Evolutionary conservation across 2,888 invertebrate genomes (phyloP), one percentile per base, ranked within the genome.

Genomic region (Apodemia duryi): DNA sequence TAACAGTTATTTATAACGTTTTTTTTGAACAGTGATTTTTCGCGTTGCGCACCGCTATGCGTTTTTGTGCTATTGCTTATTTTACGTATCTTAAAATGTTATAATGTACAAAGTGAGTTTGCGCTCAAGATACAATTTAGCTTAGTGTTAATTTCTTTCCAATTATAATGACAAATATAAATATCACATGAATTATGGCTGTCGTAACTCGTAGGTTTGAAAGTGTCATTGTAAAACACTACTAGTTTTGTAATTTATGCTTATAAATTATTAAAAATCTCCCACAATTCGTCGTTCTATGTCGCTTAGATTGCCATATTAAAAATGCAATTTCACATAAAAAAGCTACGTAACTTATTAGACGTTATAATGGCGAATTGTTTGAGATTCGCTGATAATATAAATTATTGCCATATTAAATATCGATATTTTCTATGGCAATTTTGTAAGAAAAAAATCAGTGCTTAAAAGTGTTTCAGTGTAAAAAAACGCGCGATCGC

Each of bases 81-180:
- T 82, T 80, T 82, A 80, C 81, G 80, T 85, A 84, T 85, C 77
- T 82, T 82, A 83, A 77, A 84, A 79, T 81, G 84, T 88, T 85
- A 87, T 86, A 86, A 85, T 91, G 91, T 91, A 91, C 91, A 91
- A 91, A 91, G 86, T 84, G 91, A 85, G 90, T 88, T 84, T 76
- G 76, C 84, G 91, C 91, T 91, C 91, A 88, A 83, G 78, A 81
- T 86, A 86, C 86, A 85, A 85, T 75, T 82, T 89, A 89, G 88
- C 80, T 84, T 89, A 88, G 85, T 80, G 75, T 75, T 84, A 79
- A 81, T 73, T 78, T 73, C 71, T 78, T 81, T 79, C 75, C 77
- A 76, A 74, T 72, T 73, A 70, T 73, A 76, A 76, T 76, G 76
- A 77, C 76, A 75, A 75, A 72, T 79, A 78, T 79, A 66, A 64